A percentile compares a stretch with the other conserved stretches of the same genome.
These are phyloP conservation scores for Ctena decussata DNA, from an alignment of 2,888 invertebrate genomes.

Conservation along the genomic window DNA sequence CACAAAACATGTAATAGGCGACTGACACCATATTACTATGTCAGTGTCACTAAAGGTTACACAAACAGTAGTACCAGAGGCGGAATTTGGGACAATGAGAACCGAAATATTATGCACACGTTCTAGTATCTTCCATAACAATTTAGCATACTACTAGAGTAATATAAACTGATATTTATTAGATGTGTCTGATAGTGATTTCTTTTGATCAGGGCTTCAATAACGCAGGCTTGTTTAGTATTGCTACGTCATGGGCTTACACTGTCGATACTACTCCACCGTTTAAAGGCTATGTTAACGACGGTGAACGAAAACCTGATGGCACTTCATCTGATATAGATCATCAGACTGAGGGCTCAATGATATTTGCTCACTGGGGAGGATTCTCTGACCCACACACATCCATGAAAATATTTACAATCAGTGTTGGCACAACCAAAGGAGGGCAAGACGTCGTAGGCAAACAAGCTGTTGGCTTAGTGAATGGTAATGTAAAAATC, in stretches of 20 bases:
- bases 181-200: no score
- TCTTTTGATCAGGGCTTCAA: neutral
- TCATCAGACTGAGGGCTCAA: neutral
- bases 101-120: no score
- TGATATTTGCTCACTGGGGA: neutral
- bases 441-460: neutral
- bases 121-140: no score
- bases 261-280: neutral
- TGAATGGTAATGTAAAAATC: neutral
- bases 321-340: neutral
- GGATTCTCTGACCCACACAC: neutral
- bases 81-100: no score
- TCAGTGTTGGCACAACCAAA: neutral
- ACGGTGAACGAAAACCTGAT: neutral
- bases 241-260: neutral
- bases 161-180: no score
- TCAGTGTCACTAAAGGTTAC: no score
- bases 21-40: no score
- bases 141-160: no score
- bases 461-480: neutral
- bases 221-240: neutral
- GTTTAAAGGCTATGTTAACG: neutral
- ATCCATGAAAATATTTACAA: neutral
- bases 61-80: no score
- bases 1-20: no score